Evolutionary conservation across 2,113 vertebrate genomes (phyloP), one percentile per base, ranked within the genome.

Genomic region (Pteropus alecto): DNA sequence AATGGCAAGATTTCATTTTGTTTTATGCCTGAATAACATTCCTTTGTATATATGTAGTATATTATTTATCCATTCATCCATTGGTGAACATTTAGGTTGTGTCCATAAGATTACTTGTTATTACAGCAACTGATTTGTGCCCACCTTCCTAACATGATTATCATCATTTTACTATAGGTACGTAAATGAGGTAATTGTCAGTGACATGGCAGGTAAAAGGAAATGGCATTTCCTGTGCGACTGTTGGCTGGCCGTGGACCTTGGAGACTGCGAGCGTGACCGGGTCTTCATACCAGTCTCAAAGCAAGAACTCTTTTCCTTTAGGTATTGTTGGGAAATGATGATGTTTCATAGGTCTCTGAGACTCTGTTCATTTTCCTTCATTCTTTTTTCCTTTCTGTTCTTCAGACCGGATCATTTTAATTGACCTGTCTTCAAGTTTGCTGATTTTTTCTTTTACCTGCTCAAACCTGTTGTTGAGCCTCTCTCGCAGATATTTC

Each of bases 161-260:
- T 93, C 89, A 46, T 61, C 54, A 2, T 83, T 74, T 83, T 38
- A n/a, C 24, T 28, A 7, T 51, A 98, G 98, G 98, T 98, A 96
- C 54, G 95, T 98, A 28, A 95, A 51, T 63, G 97, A 90, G n/a
- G 97, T 98, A 2, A 88, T 92, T n/a, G 93, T 98, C 90, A 95
- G 89, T 12, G 98, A 98, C 11, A 1, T 97, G 85, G 48, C 85
- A 30, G 48, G 63, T 28, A 24, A 91, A 83, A 96, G 73, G 93
- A 96, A 95, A 10, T 98, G 98, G 97, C 88, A 97, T 30, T 98
- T 98, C 95, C 82, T 96, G 21, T 98, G 98, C n/a, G 76, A 97
- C 28, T 97, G 95, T 10, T 98, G 98, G 98, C 82, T 98, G 96
- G 97, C 98, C 0, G 4, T 38, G 14, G 97, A 98, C 87, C 51